Evolutionary conservation across 2,888 invertebrate genomes (phyloP), one percentile per base, ranked within the genome.

Genomic region (Chorisops tibialis): DNA sequence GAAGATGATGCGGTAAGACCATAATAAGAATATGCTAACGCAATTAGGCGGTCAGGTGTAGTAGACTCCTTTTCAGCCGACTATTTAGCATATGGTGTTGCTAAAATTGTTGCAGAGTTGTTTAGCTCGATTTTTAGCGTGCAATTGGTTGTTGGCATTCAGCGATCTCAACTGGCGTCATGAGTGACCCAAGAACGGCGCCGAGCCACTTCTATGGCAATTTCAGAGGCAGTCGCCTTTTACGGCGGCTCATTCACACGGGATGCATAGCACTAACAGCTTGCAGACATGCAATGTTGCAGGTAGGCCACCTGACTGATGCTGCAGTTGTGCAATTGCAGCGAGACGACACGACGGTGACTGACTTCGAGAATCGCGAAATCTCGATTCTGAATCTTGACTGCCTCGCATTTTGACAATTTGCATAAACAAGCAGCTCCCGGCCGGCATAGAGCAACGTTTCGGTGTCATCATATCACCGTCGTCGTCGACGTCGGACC

Each of bases 121-220:
- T 30, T 30, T 30, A 30, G 9, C 9, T 30, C 30, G 30, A 30
- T 30, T 30, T 30, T 30, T 30, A 30, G 30, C 5, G 30, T 30
- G 30, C 30, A 30, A 30, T 30, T 30, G 30, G 30, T 30, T 30
- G 50, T 16, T 50, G 50, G 35, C 50, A 50, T 50, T 50, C 50
- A 50, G 18, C 22, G 22, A 30, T n/a, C n/a, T n/a, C 48, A 22
- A 24, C 18, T 35, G 50, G 35, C 30, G 35, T 50, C 50, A 50
- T 50, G n/a, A n/a, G n/a, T n/a, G 50, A 50, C 50, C 50, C 50
- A 50, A 50, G 50, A 35, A 50, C 35, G 50, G 50, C 50, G 50
- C 50, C 50, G 35, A 50, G 35, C 12, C 50, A 30, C 30, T 50
- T 50, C 50, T 50, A 50, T 50, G 4, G 37, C 50, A 50, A 50